Conservation (phyloP, 1,140 invertebrate genomes). For the Anastrepha obliqua region DNA sequence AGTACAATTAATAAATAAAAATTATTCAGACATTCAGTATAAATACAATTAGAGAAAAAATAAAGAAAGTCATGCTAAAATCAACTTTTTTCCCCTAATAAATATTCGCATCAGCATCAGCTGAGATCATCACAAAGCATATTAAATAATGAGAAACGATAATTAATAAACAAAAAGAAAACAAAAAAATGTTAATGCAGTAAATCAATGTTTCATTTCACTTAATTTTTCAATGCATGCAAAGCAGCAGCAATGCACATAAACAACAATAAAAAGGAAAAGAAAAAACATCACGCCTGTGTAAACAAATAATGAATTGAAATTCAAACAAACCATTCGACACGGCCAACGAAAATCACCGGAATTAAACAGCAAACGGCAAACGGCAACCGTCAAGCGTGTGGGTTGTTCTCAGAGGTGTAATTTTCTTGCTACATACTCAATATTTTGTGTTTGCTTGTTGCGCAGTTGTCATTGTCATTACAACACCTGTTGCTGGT, state of each 20-base stretch:
- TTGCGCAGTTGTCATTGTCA: not conserved
- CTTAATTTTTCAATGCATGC: too few species aligned
- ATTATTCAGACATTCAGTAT: too few species aligned
- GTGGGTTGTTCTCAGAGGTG: conserved; percentile 32
- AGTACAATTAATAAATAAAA: too few species aligned
- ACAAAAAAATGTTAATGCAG: too few species aligned
- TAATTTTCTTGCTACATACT: conserved; percentile 1
- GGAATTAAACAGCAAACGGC: not conserved
- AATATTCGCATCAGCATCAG: too few species aligned
- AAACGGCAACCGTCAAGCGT: not conserved
- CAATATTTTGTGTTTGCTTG: not conserved
- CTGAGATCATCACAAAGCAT: too few species aligned
- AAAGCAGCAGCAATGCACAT: not conserved
- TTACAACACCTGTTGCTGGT: conserved; percentile 14
- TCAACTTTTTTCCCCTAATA: too few species aligned
- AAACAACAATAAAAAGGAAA: not conserved
- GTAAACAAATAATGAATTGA: conserved; percentile 1
- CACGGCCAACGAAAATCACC: not conserved
- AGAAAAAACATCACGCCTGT: not conserved
- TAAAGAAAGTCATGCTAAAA: not conserved
- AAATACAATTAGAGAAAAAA: not conserved
- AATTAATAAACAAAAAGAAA: too few species aligned
- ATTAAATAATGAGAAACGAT: too few species aligned
- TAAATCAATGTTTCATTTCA: too few species aligned
- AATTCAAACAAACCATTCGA: conserved; percentile 5